Evolutionary conservation across 2,888 invertebrate species (phyloP).

Genomic region (Coremacera marginata): DNA sequence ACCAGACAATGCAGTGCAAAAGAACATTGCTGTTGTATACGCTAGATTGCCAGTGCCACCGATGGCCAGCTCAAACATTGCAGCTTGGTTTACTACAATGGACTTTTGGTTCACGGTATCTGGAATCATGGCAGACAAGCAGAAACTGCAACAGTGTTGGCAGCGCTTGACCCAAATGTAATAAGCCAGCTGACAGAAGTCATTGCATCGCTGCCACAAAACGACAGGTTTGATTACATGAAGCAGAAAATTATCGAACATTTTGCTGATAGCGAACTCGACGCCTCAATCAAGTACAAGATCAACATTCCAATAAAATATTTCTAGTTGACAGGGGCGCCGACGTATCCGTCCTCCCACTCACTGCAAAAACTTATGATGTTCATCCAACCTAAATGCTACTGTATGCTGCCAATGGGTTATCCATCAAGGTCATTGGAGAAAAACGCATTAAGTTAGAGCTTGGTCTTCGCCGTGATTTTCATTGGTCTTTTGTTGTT

Average conservation of each 20-base stretch:
- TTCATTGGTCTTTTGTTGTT: slow-evolving; percentile 16
- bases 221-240: neutral
- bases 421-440: neutral
- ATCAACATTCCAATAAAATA: neutral
- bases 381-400: neutral
- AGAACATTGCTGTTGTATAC: neutral
- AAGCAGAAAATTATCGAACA: slow-evolving; percentile 17
- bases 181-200: neutral
- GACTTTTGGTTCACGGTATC: neutral
- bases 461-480: neutral
- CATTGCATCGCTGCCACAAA: neutral
- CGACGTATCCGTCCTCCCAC: slow-evolving; percentile 24
- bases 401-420: slow-evolving; percentile 12
- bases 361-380: neutral
- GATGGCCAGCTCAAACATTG: neutral
- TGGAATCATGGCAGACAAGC: neutral
- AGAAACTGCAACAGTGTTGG: neutral
- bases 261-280: slow-evolving; percentile 30
- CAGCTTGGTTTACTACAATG: slow-evolving; percentile 4
- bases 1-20: neutral
- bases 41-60: neutral
- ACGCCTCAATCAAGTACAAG: neutral
- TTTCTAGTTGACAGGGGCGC: slow-evolving; percentile 33
- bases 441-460: neutral
- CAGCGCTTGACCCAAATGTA: neutral